A percentile compares a stretch with the other conserved stretches of the same genome.
Evolutionary conservation across 2,888 invertebrate species (phyloP).

Genomic region (Baccha elongata): DNA sequence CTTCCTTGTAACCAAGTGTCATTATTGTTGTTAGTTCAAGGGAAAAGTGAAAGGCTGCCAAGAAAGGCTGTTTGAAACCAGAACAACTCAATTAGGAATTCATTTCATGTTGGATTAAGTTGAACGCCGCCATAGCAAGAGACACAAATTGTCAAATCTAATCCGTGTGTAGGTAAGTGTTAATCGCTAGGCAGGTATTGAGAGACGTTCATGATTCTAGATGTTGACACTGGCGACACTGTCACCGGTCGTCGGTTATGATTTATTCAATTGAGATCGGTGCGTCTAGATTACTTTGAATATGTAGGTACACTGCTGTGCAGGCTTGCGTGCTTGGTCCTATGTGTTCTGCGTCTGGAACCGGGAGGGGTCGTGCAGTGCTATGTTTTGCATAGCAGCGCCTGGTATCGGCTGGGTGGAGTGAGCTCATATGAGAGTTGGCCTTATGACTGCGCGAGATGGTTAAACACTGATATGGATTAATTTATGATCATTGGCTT

Average conservation of each 20-base stretch:
- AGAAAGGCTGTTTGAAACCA: conserved; percentile 62
- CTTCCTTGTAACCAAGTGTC: conserved; percentile 71
- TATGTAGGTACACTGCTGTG: conserved; percentile 21
- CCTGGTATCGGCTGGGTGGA: conserved; percentile 63
- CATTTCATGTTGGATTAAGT: conserved; percentile 74
- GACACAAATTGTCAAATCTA: conserved; percentile 63
- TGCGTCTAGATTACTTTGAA: conserved; percentile 64
- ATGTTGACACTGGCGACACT: conserved; percentile 73
- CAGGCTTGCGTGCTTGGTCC: conserved; percentile 36
- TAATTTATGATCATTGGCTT: conserved; percentile 71
- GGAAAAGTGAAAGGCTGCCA: conserved; percentile 28
- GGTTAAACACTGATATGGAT: conserved; percentile 58
- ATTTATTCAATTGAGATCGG: conserved; percentile 69
- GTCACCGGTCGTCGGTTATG: conserved; percentile 73
- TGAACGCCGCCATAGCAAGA: conserved; percentile 58
- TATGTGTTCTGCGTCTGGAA: neutral
- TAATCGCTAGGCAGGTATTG: conserved; percentile 73
- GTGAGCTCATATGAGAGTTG: conserved; percentile 45
- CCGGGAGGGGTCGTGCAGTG: conserved; percentile 13
- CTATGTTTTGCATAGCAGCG: conserved; percentile 67
- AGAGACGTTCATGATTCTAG: conserved; percentile 68
- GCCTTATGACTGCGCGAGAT: conserved; percentile 61
- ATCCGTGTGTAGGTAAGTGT: conserved; percentile 69
- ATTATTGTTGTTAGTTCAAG: conserved; percentile 64
- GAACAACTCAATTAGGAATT: conserved; percentile 76